Base-by-base conservation (phyloP, 2,113 vertebrate species). In the Aramus guarauna region DNA sequence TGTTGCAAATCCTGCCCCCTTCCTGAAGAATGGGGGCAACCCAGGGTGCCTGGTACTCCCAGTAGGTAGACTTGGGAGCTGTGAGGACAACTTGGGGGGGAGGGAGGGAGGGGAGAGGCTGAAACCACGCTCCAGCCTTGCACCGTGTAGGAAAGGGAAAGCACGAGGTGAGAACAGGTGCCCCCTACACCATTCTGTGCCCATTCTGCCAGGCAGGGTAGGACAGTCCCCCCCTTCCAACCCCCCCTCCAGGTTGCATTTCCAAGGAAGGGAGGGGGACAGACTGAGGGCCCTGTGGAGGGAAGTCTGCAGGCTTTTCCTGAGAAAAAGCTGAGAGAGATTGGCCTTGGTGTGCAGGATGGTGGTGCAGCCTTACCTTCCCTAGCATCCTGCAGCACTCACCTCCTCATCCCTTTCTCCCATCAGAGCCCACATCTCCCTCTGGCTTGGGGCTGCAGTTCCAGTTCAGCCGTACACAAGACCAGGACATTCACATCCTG, bases 391-490 rank as follows among this genome's bases (percentile, higher is more conserved):
- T n/a, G 13, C 80, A 27, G 58, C 18, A 0, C 64, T 94, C 68
- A 94, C 34, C 72, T 85, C 68, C n/a, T 64, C 50, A 12, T 34
- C 14, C 83, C 85, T 89, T 67, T 82, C 79, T 93, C 88, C 56
- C 77, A 48, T 96, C 98, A 98, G 97, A 97, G 93, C n/a, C 92
- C 74, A 47, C 75, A 2, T 88, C 94, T 63, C 88, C 52, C 75
- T 96, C 96, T 18, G 88, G 60, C 68, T 90, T 98, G 62, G 94
- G 95, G 76, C 97, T 99, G 80, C 98, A 74, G 34, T 99, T 99
- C 98, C 98, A 98, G 97, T 98, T 99, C 94, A 97, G 98, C 62
- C 98, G 96, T 37, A 95, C 98, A 3, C 97, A 87, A 37, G 98
- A 98, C 47, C 98, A 96, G 67, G 98, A 97, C 59, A 15, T 99